These are phyloP conservation scores for Clarias macrocephalus DNA, from an alignment of 2,113 vertebrate genomes.

Conservation along the genomic window DNA sequence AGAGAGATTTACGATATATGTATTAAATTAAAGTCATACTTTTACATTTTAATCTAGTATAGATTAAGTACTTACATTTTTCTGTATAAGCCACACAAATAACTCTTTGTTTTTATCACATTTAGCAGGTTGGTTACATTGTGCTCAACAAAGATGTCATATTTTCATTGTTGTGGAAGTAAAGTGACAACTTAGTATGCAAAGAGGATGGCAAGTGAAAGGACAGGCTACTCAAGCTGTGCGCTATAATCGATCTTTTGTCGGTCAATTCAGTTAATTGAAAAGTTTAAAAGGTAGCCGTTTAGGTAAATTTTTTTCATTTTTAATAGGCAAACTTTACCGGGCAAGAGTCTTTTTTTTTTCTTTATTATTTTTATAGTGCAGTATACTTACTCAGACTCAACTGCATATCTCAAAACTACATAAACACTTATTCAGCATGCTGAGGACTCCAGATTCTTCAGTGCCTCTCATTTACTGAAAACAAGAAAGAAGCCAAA, in stretches of 20 bases:
- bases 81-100: not conserved
- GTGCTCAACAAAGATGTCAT: not conserved
- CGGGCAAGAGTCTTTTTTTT: too few relatives aligned
- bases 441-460: not conserved
- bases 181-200: not conserved
- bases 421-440: not conserved
- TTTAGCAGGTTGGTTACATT: not conserved
- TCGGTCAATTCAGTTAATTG: too few relatives aligned
- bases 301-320: too few relatives aligned
- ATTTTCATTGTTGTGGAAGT: not conserved
- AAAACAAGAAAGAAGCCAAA: too few relatives aligned
- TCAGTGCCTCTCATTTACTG: not conserved
- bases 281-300: too few relatives aligned
- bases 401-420: not conserved
- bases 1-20: not conserved
- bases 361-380: too few relatives aligned
- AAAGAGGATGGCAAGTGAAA: not conserved
- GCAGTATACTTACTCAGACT: not conserved
- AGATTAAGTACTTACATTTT: not conserved
- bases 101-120: not conserved
- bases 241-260: too few relatives aligned
- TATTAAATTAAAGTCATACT: not conserved
- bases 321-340: too few relatives aligned
- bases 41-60: not conserved
- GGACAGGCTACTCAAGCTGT: not conserved